Conservation (phyloP, 2,888 invertebrate genomes). For the Perizoma flavofasciatum region DNA sequence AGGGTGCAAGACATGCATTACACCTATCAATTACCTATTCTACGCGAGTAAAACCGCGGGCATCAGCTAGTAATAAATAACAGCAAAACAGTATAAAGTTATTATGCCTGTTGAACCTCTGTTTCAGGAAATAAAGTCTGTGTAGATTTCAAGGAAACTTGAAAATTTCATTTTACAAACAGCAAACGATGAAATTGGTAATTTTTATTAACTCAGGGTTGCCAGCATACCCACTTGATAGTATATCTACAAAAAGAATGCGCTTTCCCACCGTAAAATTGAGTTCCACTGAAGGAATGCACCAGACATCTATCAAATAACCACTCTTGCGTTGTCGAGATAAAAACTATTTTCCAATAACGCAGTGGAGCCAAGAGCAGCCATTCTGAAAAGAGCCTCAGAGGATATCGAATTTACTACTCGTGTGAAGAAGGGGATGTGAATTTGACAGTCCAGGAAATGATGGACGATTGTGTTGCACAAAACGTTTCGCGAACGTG, state of each 20-base stretch:
- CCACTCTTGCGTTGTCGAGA: constrained; percentile 27
- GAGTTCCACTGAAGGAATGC: constrained; percentile 62
- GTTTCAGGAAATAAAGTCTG: no score
- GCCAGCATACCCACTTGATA: constrained; percentile 5
- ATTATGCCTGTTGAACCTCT: no score
- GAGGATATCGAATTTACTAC: constrained; percentile 35
- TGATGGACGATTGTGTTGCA: constrained; percentile 42
- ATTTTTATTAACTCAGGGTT: constrained; percentile 10
- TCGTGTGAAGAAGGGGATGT: constrained; percentile 32
- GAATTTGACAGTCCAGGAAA: constrained; percentile 39
- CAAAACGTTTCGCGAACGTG: constrained; percentile 54
- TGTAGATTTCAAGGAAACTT: no score
- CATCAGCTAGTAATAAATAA: no score
- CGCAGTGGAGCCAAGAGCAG: constrained; percentile 39
- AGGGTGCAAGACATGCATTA: no score
- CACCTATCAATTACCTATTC: no score
- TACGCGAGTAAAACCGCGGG: no score
- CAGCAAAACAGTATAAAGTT: no score
- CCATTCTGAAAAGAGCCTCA: constrained; percentile 47
- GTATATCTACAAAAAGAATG: constrained; percentile 42
- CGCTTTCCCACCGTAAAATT: constrained; percentile 66
- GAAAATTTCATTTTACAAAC: neutral
- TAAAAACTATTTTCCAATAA: constrained; percentile 48
- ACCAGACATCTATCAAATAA: constrained; percentile 43
- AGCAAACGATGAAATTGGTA: constrained; percentile 6